phyloP scores from a whole-genome alignment of 2,113 vertebrate genomes.

The Scopus umbretta region DNA sequence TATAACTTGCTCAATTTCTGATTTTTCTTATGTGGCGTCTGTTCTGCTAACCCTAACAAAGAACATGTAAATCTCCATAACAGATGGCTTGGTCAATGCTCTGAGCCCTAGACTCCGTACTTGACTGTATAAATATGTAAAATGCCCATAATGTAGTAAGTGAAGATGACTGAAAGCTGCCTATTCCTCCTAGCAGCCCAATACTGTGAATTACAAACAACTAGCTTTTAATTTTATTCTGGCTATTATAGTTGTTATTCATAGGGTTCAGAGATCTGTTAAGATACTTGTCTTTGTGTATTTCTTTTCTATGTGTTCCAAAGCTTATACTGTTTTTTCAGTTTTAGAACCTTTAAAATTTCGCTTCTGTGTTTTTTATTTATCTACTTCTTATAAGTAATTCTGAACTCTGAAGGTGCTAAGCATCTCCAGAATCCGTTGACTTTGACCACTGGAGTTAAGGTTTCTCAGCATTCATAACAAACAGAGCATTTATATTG shows the following conservation, averaged over 20 bases:
- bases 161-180: background rate
- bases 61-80: background rate
- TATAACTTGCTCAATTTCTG: background rate
- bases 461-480: background rate
- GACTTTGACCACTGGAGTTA: background rate
- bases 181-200: background rate
- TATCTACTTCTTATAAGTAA: background rate
- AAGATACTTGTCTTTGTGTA: background rate
- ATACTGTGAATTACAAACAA: background rate
- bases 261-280: background rate
- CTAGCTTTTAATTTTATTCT: background rate
- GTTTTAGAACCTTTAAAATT: background rate
- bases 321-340: background rate
- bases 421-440: background rate
- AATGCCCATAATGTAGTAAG: background rate
- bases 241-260: background rate
- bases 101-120: background rate
- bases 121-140: background rate
- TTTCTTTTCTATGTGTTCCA: background rate
- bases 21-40: background rate
- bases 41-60: background rate
- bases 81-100: background rate
- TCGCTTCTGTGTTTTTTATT: background rate
- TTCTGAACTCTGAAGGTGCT: background rate
- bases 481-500: background rate